Evolutionary conservation across 2,113 vertebrate genomes (phyloP).

Genomic region (Dendrocopos noguchii): DNA sequence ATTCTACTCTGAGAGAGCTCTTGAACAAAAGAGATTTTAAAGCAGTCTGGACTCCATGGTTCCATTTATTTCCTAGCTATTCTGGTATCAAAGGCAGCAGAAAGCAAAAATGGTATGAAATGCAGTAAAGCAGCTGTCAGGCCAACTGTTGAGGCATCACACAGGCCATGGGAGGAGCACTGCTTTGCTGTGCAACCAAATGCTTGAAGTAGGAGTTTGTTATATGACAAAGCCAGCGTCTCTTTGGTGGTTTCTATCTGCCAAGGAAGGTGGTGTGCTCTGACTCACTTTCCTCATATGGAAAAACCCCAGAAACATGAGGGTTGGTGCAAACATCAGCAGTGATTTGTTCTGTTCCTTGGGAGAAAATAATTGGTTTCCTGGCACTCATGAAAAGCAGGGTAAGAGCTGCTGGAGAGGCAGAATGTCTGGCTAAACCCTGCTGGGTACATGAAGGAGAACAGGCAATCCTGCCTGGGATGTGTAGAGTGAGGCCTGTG

Average conservation of each 20-base stretch:
- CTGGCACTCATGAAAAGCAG: neutral
- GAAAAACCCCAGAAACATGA: neutral
- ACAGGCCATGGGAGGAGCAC: neutral
- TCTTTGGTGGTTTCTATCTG: neutral
- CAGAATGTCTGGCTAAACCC: neutral
- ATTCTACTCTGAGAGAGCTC: constrained; percentile 14
- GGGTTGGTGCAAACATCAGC: neutral
- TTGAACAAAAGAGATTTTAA: constrained; percentile 18
- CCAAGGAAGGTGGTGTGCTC: neutral
- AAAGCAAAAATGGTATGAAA: neutral
- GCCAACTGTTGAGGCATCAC: neutral
- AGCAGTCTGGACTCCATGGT: neutral
- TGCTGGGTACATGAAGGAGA: neutral
- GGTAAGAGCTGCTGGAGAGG: neutral
- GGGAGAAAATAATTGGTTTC: neutral
- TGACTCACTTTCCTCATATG: neutral
- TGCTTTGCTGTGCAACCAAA: neutral
- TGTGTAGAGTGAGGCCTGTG: neutral
- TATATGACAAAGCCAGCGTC: neutral
- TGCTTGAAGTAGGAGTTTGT: accelerated
- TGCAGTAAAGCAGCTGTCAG: neutral
- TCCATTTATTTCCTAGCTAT: constrained; percentile 22
- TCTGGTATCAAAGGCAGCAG: neutral
- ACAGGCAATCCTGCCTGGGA: neutral
- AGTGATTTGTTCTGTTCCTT: neutral